Evolutionary conservation across 1,140 invertebrate species (phyloP).

Genomic region (Physella acuta): DNA sequence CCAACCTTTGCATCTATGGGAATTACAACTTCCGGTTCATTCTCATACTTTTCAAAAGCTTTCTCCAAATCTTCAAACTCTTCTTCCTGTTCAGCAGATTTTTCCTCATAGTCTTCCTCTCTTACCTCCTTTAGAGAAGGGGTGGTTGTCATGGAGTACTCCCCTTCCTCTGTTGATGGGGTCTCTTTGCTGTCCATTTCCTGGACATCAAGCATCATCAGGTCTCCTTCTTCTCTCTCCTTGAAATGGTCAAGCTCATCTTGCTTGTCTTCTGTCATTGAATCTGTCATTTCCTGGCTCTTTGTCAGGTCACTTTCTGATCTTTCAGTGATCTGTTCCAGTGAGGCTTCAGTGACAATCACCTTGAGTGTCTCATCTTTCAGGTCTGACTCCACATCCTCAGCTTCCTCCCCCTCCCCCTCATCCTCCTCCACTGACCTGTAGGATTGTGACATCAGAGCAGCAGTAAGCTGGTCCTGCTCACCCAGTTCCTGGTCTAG

Average conservation of each 20-base stretch:
- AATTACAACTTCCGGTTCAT: not conserved
- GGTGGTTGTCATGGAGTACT: conserved; percentile 11
- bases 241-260: conserved; percentile 4
- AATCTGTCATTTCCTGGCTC: conserved; percentile 35
- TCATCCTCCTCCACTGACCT: conserved; percentile 3
- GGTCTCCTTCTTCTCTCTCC: conserved; percentile 2
- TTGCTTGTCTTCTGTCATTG: conserved; percentile 17
- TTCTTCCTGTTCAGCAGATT: conserved; percentile 10
- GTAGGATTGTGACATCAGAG: conserved; percentile 27
- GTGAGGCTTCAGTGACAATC: not conserved
- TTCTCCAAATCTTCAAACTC: conserved; percentile 19
- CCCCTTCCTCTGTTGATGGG: not conserved
- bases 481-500: conserved; percentile 30
- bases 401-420: not conserved
- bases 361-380: conserved; percentile 24
- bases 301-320: conserved; percentile 15
- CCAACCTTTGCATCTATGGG: conserved; percentile 4
- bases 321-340: conserved; percentile 13
- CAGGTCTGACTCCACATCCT: not conserved
- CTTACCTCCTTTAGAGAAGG: conserved; percentile 14
- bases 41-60: conserved; percentile 19
- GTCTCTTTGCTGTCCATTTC: not conserved
- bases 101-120: conserved; percentile 27
- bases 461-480: conserved; percentile 28
- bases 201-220: not conserved